These are phyloP conservation scores for Abrostola triplasia DNA, from an alignment of 2,888 invertebrate genomes.

Conservation along the genomic window DNA sequence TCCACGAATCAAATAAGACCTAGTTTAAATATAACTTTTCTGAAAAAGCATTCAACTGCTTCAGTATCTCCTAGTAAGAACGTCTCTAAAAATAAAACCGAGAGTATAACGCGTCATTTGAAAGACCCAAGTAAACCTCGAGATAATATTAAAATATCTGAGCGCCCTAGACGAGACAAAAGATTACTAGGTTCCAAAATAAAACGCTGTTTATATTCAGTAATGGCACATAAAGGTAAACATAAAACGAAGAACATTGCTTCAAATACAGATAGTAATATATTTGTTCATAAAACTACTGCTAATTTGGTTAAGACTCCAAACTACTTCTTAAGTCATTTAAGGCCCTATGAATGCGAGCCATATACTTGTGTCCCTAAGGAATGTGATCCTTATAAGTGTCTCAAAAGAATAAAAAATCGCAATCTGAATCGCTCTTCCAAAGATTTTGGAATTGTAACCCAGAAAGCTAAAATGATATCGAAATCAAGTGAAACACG, in stretches of 20 bases:
- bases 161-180: neutral
- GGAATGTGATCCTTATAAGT: neutral
- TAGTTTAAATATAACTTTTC: slow-evolving; percentile 2
- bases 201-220: slow-evolving; percentile 13
- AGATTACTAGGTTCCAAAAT: slow-evolving; percentile 10
- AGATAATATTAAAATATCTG: neutral
- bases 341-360: neutral
- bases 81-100: slow-evolving; percentile 1
- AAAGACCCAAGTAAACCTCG: neutral
- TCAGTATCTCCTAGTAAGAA: slow-evolving; percentile 1
- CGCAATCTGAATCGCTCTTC: neutral
- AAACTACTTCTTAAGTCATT: neutral
- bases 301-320: too few relatives aligned
- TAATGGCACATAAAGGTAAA: slow-evolving; percentile 13
- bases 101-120: neutral
- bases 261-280: slow-evolving; percentile 8
- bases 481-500: slow-evolving; percentile 23
- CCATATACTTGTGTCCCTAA: slow-evolving; percentile 1
- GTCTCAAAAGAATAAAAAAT: slow-evolving; percentile 8
- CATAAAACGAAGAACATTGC: slow-evolving; percentile 4
- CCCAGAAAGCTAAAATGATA: slow-evolving; percentile 18
- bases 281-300: neutral
- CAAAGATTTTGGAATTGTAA: slow-evolving; percentile 6
- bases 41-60: neutral
- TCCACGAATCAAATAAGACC: neutral